Percentiles rank a stretch among this genome's conserved stretches.
Conservation (phyloP, 2,797 vertebrate species). For the Mus spretus region DNA sequence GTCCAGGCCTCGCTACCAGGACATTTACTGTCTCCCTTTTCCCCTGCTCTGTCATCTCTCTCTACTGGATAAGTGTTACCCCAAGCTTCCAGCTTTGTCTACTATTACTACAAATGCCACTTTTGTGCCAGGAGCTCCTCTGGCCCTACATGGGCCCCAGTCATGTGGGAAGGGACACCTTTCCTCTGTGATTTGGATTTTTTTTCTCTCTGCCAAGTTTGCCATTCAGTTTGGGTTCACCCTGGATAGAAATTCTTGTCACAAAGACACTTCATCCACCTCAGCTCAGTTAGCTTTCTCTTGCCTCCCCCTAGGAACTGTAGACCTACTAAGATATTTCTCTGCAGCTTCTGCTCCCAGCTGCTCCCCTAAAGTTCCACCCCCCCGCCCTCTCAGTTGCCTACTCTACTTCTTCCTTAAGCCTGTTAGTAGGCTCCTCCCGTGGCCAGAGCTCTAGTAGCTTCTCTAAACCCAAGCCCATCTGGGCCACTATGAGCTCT, state of each 20-base stretch:
- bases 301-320: background rate
- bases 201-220: background rate
- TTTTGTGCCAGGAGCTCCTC: background rate
- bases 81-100: background rate
- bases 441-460: background rate
- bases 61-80: background rate
- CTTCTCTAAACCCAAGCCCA: background rate
- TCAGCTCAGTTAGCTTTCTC: background rate
- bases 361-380: background rate
- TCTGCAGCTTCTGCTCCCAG: background rate
- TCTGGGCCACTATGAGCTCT: background rate
- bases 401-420: background rate
- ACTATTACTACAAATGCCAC: background rate
- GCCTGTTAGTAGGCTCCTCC: background rate
- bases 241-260: background rate
- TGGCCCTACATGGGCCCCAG: background rate
- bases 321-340: background rate
- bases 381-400: background rate
- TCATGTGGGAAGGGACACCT: background rate
- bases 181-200: background rate
- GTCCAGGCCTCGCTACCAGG: background rate
- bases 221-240: background rate
- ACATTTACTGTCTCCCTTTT: background rate
- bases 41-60: background rate
- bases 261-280: background rate